Conservation (phyloP, 2,797 vertebrate species). For the Thalassophryne amazonica region DNA sequence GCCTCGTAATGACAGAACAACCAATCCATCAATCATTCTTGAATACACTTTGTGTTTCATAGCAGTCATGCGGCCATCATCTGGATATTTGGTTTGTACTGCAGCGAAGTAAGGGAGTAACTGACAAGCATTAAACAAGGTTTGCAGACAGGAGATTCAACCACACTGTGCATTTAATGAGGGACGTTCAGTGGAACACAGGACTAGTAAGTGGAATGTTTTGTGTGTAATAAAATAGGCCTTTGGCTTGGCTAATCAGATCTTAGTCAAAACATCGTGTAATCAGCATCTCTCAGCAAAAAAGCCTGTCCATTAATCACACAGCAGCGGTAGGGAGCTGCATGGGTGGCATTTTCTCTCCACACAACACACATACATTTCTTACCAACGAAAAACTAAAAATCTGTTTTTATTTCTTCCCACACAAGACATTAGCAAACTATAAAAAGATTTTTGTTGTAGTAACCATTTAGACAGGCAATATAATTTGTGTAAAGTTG, state of each 20-base stretch:
- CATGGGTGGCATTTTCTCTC: slow-evolving; percentile 78
- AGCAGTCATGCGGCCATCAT: slow-evolving; percentile 42
- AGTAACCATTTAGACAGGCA: slow-evolving; percentile 51
- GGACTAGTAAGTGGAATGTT: slow-evolving; percentile 74
- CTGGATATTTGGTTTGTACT: slow-evolving; percentile 23
- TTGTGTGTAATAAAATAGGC: slow-evolving; percentile 78
- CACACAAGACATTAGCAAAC: slow-evolving; percentile 64
- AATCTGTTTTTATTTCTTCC: slow-evolving; percentile 63
- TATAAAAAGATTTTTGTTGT: slow-evolving; percentile 69
- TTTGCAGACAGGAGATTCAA: slow-evolving; percentile 59
- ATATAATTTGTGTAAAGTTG: slow-evolving; percentile 40
- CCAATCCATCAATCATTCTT: slow-evolving; percentile 31
- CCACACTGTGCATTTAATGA: slow-evolving; percentile 71
- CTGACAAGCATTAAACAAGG: slow-evolving; percentile 60
- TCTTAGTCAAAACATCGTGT: slow-evolving; percentile 78
- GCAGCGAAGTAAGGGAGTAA: slow-evolving; percentile 50
- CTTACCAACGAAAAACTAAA: slow-evolving; percentile 58
- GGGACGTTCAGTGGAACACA: slow-evolving; percentile 68
- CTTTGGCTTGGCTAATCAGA: slow-evolving; percentile 80
- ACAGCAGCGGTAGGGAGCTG: slow-evolving; percentile 66
- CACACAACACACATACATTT: slow-evolving; percentile 20
- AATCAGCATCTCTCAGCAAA: slow-evolving; percentile 77
- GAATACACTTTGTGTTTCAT: slow-evolving; percentile 24
- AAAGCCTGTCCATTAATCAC: slow-evolving; percentile 79
- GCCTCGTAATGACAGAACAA: slow-evolving; percentile 27